phyloP scores from a whole-genome alignment of 2,888 invertebrate species.

The Drosophila setosimentum region DNA sequence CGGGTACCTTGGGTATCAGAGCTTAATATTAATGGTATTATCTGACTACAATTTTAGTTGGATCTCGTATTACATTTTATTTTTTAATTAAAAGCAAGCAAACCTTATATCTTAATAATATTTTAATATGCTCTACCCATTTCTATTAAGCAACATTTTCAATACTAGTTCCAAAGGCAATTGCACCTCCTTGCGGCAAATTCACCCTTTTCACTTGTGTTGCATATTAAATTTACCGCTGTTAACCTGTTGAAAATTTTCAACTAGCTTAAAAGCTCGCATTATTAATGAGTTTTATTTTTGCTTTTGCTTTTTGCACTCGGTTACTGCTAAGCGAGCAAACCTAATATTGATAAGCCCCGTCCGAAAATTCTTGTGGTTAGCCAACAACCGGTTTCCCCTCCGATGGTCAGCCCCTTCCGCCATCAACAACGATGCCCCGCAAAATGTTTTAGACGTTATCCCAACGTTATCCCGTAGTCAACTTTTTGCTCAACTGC shows the following conservation, averaged over 20 bases:
- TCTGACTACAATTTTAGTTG: not conserved
- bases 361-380: constrained; percentile 64
- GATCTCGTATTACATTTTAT: not conserved
- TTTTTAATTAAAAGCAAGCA: not conserved
- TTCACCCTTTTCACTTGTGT: constrained; percentile 16
- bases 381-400: not conserved
- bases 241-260: constrained; percentile 39
- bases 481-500: constrained; percentile 11
- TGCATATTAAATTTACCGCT: constrained; percentile 39
- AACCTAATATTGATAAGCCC: constrained; percentile 68
- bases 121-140: not conserved
- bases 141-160: not conserved
- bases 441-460: constrained; percentile 31
- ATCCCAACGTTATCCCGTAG: not conserved
- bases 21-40: not conserved
- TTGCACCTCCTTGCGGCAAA: constrained; percentile 8
- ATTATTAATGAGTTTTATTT: constrained; percentile 30
- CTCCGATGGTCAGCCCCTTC: not conserved
- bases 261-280: constrained; percentile 27
- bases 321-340: constrained; percentile 17
- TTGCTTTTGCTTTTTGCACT: constrained; percentile 1
- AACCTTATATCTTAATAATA: not conserved
- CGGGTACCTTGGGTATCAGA: not conserved
- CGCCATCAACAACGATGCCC: not conserved
- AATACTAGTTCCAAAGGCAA: constrained; percentile 9